phyloP scores from a whole-genome alignment of 2,797 vertebrate genomes.

The Erethizon dorsatum region DNA sequence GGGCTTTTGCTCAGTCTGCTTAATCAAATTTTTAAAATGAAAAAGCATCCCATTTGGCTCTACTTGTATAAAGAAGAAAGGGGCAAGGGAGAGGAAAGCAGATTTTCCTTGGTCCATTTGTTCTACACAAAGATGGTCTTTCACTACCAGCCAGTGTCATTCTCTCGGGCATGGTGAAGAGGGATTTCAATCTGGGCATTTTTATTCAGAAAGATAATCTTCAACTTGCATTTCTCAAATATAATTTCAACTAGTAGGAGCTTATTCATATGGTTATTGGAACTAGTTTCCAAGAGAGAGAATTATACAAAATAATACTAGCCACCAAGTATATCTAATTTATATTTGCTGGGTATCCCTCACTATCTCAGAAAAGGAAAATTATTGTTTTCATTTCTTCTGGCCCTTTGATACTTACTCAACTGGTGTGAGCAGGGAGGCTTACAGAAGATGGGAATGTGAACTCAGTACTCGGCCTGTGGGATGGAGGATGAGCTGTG shows the following conservation, averaged over 20 bases:
- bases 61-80: constrained; percentile 78
- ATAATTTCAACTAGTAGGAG: constrained; percentile 87
- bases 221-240: constrained; percentile 88
- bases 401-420: constrained; percentile 3
- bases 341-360: constrained; percentile 80
- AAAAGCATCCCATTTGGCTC: constrained; percentile 82
- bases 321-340: constrained; percentile 80
- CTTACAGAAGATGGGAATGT: background rate
- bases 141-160: constrained; percentile 83
- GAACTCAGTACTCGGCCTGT: background rate
- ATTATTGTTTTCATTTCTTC: constrained; percentile 7
- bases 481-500: too few relatives aligned
- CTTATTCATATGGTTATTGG: constrained; percentile 87
- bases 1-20: constrained; percentile 63
- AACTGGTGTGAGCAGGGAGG: background rate
- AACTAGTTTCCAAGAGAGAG: constrained; percentile 86
- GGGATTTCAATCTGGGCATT: constrained; percentile 87
- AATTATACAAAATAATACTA: constrained; percentile 86
- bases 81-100: constrained; percentile 83
- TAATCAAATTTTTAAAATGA: constrained; percentile 78
- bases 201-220: constrained; percentile 88
- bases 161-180: constrained; percentile 85
- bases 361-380: constrained; percentile 39
- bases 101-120: constrained; percentile 89
- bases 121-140: constrained; percentile 88